Evolutionary conservation across 2,797 vertebrate species (phyloP).

Genomic region (Pelobates cultripes): DNA sequence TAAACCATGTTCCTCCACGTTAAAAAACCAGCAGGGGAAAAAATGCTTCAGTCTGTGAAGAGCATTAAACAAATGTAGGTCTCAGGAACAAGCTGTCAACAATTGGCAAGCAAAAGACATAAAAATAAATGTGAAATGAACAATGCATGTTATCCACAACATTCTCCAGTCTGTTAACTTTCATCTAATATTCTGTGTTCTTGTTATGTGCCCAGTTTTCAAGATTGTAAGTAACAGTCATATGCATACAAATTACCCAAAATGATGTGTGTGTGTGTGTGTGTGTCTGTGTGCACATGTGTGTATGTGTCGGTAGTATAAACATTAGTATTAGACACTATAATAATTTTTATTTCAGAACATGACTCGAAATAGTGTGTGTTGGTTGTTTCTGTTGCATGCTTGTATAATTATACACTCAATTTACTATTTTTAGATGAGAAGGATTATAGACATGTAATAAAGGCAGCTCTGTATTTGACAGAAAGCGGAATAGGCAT

Average conservation of each 20-base stretch:
- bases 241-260: neutral
- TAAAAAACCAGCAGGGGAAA: constrained; percentile 55
- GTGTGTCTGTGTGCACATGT: no score
- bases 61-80: constrained; percentile 73
- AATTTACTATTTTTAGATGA: no score
- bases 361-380: no score
- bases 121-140: constrained; percentile 70
- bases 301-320: no score
- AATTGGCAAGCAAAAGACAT: constrained; percentile 66
- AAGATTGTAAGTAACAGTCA: constrained; percentile 14
- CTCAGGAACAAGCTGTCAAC: constrained; percentile 72
- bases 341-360: no score
- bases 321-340: no score
- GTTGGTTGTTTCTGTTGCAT: no score
- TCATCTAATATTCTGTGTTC: constrained; percentile 46
- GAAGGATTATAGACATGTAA: no score
- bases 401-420: no score
- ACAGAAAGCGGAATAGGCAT: no score
- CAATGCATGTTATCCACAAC: constrained; percentile 64
- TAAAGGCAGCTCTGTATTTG: no score
- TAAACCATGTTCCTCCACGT: constrained; percentile 64
- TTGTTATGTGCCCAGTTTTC: constrained; percentile 17
- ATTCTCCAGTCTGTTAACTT: constrained; percentile 65
- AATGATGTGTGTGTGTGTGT: no score
- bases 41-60: constrained; percentile 70